phyloP scores from a whole-genome alignment of 2,888 invertebrate species.

The Doris montereyensis region DNA sequence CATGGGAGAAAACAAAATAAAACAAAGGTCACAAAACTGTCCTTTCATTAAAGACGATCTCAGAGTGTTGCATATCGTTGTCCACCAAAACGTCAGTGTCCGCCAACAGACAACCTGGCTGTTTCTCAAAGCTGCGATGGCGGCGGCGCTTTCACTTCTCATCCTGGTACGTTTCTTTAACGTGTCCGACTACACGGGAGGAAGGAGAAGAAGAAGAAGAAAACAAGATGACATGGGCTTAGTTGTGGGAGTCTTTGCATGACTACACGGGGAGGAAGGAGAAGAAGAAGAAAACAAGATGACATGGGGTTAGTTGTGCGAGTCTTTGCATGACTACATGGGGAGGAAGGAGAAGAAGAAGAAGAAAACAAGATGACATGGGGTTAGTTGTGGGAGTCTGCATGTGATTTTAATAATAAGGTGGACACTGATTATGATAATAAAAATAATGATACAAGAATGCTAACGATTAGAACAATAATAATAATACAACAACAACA shows the following conservation, averaged over 20 bases:
- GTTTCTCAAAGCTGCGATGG: slow-evolving; percentile 85
- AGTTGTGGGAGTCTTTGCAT: not conserved
- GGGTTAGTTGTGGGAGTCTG: too few relatives aligned
- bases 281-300: not conserved
- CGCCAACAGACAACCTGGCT: slow-evolving; percentile 70
- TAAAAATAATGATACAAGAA: too few relatives aligned
- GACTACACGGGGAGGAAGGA: not conserved
- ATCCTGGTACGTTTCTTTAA: slow-evolving; percentile 72
- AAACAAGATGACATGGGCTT: too few relatives aligned
- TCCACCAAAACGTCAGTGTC: slow-evolving; percentile 79
- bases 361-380: too few relatives aligned
- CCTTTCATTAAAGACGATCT: slow-evolving; percentile 85
- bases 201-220: not conserved
- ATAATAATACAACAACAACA: too few relatives aligned
- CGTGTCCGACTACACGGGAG: slow-evolving; percentile 30
- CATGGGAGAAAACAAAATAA: too few relatives aligned
- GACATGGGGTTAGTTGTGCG: too few relatives aligned
- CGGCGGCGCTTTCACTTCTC: slow-evolving; percentile 86
- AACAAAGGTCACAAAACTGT: slow-evolving; percentile 83
- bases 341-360: too few relatives aligned
- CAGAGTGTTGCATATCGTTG: slow-evolving; percentile 77
- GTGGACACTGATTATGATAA: too few relatives aligned
- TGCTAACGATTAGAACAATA: too few relatives aligned
- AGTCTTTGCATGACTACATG: too few relatives aligned
- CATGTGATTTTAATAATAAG: too few relatives aligned